A percentile compares a stretch with the other conserved stretches of the same genome.
Evolutionary conservation across 2,113 vertebrate genomes (phyloP).

Genomic region (Hydropotes inermis): DNA sequence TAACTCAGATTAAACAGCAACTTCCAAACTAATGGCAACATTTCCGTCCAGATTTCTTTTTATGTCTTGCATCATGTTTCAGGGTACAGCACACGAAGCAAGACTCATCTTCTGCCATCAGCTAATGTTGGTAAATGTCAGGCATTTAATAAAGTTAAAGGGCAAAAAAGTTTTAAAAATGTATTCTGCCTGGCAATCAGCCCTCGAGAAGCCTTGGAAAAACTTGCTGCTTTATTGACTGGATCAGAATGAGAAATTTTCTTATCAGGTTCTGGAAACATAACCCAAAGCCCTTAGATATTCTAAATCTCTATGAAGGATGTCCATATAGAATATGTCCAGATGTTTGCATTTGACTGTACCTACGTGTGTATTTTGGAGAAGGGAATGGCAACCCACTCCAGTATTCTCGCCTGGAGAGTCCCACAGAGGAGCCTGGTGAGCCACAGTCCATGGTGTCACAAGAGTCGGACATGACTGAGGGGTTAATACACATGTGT

Average conservation of each 20-base stretch:
- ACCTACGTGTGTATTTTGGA: neutral
- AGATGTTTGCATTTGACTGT: neutral
- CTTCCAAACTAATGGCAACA: conserved; percentile 76
- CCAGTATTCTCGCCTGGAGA: neutral
- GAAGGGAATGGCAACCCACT: neutral
- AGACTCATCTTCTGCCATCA: conserved; percentile 80
- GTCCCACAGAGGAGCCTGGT: neutral
- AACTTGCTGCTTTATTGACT: conserved; percentile 75
- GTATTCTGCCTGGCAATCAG: conserved; percentile 78
- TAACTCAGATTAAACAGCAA: conserved; percentile 73
- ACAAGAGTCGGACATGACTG: neutral
- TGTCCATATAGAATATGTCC: neutral
- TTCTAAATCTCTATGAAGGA: neutral
- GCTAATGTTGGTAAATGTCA: conserved; percentile 84
- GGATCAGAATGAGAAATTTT: conserved; percentile 34
- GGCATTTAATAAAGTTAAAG: conserved; percentile 85
- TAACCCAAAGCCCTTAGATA: neutral
- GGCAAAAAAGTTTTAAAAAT: conserved; percentile 82
- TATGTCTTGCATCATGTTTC: conserved; percentile 78
- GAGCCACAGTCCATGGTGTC: neutral
- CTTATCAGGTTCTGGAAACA: conserved; percentile 9
- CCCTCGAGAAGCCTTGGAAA: conserved; percentile 71
- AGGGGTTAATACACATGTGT: neutral
- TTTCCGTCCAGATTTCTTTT: conserved; percentile 76
- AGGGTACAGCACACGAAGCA: conserved; percentile 74